phyloP scores from a whole-genome alignment of 2,113 vertebrate genomes.

The Myanophis thanlyinensis region DNA sequence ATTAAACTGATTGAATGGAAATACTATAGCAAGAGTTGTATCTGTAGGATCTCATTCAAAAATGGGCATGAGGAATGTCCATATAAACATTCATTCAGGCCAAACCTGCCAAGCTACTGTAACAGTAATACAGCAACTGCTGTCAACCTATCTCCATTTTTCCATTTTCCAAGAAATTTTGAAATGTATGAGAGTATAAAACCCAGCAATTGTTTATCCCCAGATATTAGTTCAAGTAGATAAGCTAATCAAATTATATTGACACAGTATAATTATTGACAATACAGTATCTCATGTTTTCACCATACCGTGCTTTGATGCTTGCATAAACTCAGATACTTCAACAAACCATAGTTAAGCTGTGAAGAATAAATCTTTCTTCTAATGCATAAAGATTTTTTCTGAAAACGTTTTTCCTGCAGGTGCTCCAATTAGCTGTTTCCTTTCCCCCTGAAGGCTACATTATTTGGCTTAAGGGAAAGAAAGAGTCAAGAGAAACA shows the following conservation, averaged over 20 bases:
- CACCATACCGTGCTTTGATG: not conserved
- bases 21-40: not conserved
- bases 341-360: not conserved
- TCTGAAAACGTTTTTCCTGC: not conserved
- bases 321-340: not conserved
- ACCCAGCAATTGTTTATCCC: not conserved
- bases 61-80: not conserved
- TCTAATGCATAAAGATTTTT: not conserved
- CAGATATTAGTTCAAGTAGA: not conserved
- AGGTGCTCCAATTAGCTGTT: not conserved
- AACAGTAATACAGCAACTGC: not conserved
- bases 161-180: not conserved
- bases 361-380: not conserved
- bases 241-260: not conserved
- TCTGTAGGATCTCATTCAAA: not conserved
- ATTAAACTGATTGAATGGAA: not conserved
- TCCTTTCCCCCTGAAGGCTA: not conserved
- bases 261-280: not conserved
- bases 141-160: not conserved
- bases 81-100: not conserved
- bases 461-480: not conserved
- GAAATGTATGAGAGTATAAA: not conserved
- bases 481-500: not conserved
- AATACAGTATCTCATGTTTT: not conserved
- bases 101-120: not conserved